Evolutionary conservation across 2,113 vertebrate genomes (phyloP).

Genomic region (Paralichthys olivaceus): DNA sequence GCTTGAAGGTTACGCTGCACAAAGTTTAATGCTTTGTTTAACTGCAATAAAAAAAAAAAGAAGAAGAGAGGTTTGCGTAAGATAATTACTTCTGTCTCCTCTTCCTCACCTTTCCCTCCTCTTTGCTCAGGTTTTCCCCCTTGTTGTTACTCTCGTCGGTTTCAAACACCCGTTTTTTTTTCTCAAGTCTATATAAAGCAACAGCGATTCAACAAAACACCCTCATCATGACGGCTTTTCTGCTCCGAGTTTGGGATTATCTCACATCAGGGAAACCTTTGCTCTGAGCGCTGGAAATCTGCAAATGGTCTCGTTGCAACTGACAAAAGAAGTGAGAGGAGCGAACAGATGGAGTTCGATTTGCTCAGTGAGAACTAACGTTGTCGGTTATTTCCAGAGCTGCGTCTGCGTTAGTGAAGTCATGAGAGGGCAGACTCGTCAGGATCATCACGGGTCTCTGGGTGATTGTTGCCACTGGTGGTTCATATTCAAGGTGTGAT

Average conservation of each 20-base stretch:
- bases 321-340: constrained; percentile 31
- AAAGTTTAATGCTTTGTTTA: constrained; percentile 10
- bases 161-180: neutral
- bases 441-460: neutral
- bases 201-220: constrained; percentile 20
- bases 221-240: constrained; percentile 14
- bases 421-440: neutral
- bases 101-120: neutral
- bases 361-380: constrained; percentile 12
- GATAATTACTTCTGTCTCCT: neutral
- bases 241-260: too few species aligned
- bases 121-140: neutral
- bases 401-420: neutral
- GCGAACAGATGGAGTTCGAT: constrained; percentile 41
- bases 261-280: constrained; percentile 23
- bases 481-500: too few species aligned
- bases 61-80: neutral
- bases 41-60: neutral
- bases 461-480: neutral
- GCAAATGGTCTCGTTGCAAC: constrained; percentile 55
- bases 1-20: constrained; percentile 38
- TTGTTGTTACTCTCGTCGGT: constrained; percentile 12
- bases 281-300: constrained; percentile 30
- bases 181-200: constrained; percentile 2
- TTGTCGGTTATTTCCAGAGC: constrained; percentile 11